Percentiles rank a stretch among this genome's conserved stretches.
Conservation (phyloP, 1,140 invertebrate species). For the Neuroterus valhalla region DNA sequence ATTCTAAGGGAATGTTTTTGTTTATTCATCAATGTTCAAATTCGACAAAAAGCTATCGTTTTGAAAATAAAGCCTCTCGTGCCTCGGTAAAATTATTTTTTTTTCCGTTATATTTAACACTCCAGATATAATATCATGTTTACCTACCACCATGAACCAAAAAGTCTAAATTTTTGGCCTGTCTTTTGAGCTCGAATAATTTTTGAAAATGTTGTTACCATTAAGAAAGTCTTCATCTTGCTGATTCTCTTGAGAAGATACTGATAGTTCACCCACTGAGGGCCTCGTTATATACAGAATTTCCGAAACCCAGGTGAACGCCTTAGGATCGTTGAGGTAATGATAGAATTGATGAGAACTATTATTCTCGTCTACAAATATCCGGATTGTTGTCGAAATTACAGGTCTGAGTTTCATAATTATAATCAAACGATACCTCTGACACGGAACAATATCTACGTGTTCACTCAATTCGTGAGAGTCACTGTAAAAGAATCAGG, state of each 20-base stretch:
- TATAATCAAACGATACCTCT: slow-evolving; percentile 56
- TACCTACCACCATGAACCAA: no score
- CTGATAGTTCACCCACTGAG: slow-evolving; percentile 34
- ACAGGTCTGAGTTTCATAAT: slow-evolving; percentile 60
- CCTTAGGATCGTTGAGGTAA: slow-evolving; percentile 42
- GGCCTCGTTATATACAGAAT: slow-evolving; percentile 63
- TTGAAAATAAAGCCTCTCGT: no score
- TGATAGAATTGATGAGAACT: slow-evolving; percentile 64
- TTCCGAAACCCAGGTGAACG: slow-evolving; percentile 46
- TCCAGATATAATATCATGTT: no score
- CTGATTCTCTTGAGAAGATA: slow-evolving; percentile 49
- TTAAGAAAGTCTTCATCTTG: slow-evolving; percentile 63
- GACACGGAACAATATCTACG: slow-evolving; percentile 52
- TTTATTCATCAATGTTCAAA: no score
- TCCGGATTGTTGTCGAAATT: slow-evolving; percentile 59
- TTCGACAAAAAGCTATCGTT: no score
- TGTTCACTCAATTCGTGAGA: slow-evolving; percentile 41
- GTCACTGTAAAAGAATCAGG: slow-evolving; percentile 47
- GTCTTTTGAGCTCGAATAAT: slow-evolving; percentile 25
- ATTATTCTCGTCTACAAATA: slow-evolving; percentile 56
- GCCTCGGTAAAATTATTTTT: no score
- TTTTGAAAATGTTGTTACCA: slow-evolving; percentile 52
- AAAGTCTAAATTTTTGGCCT: background rate
- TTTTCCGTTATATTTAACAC: no score
- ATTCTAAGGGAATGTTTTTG: no score